Conservation (phyloP, 2,113 vertebrate genomes). For the Felis catus region F.catus_Fca126_mat1.0 CM031428.1:10040501-10041000, state of each 20-base stretch:
- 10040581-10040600: neutral
- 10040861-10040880: neutral
- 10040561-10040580: neutral
- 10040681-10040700: neutral
- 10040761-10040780: neutral
- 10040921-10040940: neutral
- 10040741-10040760: neutral
- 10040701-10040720: neutral
- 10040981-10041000: neutral
- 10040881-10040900: neutral
- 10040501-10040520: neutral
- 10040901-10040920: neutral
- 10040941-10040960: neutral
- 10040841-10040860: neutral
- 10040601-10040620: slow-evolving; percentile 5
- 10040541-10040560: neutral
- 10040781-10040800: neutral
- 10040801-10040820: neutral
- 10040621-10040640: neutral
- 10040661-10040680: neutral
- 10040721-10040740: neutral
- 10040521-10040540: neutral
- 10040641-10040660: neutral
- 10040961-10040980: neutral
- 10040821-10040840: neutral